Conservation (phyloP, 2,113 vertebrate species). For the Trinectes maculatus region DNA sequence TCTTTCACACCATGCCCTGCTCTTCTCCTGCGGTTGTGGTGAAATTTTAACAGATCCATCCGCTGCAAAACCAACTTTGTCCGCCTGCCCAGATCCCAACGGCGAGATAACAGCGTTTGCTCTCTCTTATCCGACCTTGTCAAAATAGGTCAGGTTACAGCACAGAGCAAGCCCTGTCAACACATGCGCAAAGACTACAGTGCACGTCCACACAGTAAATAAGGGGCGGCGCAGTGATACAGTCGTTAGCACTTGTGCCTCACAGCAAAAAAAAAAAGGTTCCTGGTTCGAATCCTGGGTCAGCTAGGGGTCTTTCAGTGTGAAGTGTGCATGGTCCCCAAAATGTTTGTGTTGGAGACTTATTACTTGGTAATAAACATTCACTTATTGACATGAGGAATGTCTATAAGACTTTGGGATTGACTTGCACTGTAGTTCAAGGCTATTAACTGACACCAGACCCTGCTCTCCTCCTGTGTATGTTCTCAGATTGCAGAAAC, state of each 20-base stretch:
- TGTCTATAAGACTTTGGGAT: slow-evolving; percentile 7
- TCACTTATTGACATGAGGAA: not conserved
- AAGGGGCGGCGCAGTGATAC: too few species aligned
- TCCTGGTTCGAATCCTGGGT: too few species aligned
- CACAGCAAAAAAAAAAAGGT: too few species aligned
- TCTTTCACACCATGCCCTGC: slow-evolving; percentile 49
- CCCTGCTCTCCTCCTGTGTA: slow-evolving; percentile 42
- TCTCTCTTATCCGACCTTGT: slow-evolving; percentile 67
- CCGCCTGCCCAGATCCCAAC: slow-evolving; percentile 49
- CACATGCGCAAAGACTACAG: slow-evolving; percentile 52
- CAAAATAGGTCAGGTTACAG: slow-evolving; percentile 79
- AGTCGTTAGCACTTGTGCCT: too few species aligned
- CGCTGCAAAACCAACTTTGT: slow-evolving; percentile 65
- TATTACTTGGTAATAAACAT: not conserved
- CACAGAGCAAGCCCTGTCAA: slow-evolving; percentile 65
- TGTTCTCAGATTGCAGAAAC: slow-evolving; percentile 82
- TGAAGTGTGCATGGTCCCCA: too few species aligned
- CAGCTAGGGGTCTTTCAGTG: too few species aligned
- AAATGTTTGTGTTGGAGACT: too few species aligned
- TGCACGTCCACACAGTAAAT: slow-evolving; percentile 36
- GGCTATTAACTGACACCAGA: slow-evolving; percentile 39
- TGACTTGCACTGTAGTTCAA: slow-evolving; percentile 12
- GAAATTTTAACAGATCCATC: slow-evolving; percentile 82
- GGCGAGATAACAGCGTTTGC: slow-evolving; percentile 80
- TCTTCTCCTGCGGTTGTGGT: slow-evolving; percentile 61